These are phyloP conservation scores for Tipula confusa DNA, from an alignment of 2,888 invertebrate species.

Conservation along the genomic window DNA sequence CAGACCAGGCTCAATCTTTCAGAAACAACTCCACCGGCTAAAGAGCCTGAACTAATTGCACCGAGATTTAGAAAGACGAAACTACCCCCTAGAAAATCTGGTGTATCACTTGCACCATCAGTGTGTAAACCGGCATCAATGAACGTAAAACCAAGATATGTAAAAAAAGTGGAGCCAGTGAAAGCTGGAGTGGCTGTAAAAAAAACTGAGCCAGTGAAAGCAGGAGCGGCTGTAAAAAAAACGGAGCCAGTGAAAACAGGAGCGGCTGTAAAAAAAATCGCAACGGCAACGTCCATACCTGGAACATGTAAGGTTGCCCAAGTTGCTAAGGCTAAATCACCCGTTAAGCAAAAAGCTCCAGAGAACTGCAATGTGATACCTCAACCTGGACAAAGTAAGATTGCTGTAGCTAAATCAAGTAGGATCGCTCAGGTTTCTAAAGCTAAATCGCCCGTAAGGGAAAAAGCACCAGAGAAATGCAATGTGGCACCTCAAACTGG, in stretches of 20 bases:
- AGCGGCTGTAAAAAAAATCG: not conserved
- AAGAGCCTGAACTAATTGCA: not conserved
- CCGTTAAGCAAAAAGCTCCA: too few relatives aligned
- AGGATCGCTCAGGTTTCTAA: not conserved
- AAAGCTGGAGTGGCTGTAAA: not conserved
- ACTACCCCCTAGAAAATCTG: not conserved
- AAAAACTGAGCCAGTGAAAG: not conserved
- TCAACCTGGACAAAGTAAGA: too few relatives aligned
- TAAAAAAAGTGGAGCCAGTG: not conserved
- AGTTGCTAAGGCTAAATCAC: too few relatives aligned
- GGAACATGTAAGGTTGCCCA: too few relatives aligned
- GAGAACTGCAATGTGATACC: too few relatives aligned
- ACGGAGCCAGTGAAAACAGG: not conserved
- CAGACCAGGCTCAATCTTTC: not conserved
- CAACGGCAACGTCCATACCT: too few relatives aligned
- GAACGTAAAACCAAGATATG: too few relatives aligned
- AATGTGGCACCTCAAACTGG: too few relatives aligned
- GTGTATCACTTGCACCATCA: not conserved
- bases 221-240: not conserved
- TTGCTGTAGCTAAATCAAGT: not conserved
- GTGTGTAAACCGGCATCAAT: not conserved
- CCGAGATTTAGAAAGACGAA: not conserved
- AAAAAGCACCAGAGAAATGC: not conserved
- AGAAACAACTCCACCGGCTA: not conserved
- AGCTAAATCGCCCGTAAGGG: not conserved